These are phyloP conservation scores for Drosophila pseudoobscura DNA, from an alignment of 1,140 invertebrate genomes.

Conservation along the genomic window DNA sequence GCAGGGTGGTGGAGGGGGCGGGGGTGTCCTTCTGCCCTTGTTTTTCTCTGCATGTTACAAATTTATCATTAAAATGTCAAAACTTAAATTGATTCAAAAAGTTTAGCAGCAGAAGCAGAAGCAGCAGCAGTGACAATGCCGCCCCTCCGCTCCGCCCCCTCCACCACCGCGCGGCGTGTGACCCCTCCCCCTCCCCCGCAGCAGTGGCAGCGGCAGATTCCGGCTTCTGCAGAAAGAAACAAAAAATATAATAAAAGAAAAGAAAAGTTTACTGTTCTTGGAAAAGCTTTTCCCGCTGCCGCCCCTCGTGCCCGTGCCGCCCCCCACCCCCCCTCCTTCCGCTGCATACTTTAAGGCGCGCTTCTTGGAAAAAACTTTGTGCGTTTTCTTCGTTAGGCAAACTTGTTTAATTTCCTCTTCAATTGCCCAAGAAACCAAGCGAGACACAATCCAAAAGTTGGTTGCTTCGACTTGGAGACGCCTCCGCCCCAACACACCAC, in stretches of 20 bases:
- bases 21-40: slow-evolving; percentile 47
- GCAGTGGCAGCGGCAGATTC: slow-evolving; percentile 4
- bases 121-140: slow-evolving; percentile 49
- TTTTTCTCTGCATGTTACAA: slow-evolving; percentile 67
- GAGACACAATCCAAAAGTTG: slow-evolving; percentile 47
- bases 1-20: slow-evolving; percentile 1
- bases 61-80: slow-evolving; percentile 82
- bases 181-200: neutral
- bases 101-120: slow-evolving; percentile 31
- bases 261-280: slow-evolving; percentile 33
- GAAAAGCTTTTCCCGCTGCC: slow-evolving; percentile 14
- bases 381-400: slow-evolving; percentile 69
- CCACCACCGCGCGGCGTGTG: neutral
- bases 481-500: neutral
- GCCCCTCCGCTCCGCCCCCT: slow-evolving; percentile 16
- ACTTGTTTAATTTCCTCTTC: slow-evolving; percentile 82
- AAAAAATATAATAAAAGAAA: slow-evolving; percentile 31
- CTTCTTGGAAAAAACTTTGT: slow-evolving; percentile 58
- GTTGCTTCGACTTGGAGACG: too few relatives aligned
- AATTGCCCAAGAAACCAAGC: slow-evolving; percentile 65
- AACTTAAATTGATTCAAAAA: slow-evolving; percentile 82
- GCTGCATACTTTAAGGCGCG: slow-evolving; percentile 75
- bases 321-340: neutral
- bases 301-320: slow-evolving; percentile 1
- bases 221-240: slow-evolving; percentile 24